Percentiles rank a stretch among this genome's conserved stretches.
These are phyloP conservation scores for Torymus aiolomorphi DNA, from an alignment of 2,888 invertebrate genomes.

Conservation along the genomic window DNA sequence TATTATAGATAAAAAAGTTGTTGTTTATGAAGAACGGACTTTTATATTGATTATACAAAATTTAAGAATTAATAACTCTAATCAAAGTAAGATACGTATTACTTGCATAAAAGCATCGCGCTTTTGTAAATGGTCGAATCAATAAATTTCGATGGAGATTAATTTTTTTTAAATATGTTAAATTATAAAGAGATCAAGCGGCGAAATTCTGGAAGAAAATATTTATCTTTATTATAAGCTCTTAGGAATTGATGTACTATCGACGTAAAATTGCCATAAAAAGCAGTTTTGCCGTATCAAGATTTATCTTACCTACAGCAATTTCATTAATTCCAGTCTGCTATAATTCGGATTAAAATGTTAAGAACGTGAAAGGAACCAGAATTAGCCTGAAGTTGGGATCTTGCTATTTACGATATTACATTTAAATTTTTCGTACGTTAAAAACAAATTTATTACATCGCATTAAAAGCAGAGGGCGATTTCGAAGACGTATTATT, in stretches of 20 bases:
- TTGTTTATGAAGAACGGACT: no score
- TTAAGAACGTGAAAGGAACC: constrained; percentile 15
- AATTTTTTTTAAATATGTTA: background rate
- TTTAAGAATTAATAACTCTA: no score
- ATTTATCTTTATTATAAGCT: constrained; percentile 19
- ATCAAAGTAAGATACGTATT: no score
- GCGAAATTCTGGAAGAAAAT: background rate
- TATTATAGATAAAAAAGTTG: no score
- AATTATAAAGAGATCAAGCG: constrained; percentile 27
- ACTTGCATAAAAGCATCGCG: no score
- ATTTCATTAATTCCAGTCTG: constrained; percentile 13
- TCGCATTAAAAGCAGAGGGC: no score
- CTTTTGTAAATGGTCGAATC: no score
- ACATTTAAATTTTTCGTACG: no score
- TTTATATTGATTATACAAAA: no score
- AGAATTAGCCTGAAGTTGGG: background rate
- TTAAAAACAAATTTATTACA: background rate
- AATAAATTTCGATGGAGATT: background rate
- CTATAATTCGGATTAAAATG: constrained; percentile 18
- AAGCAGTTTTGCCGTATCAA: background rate
- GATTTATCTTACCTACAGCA: constrained; percentile 15
- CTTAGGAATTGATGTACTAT: constrained; percentile 12
- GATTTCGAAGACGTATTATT: no score
- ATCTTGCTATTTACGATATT: background rate
- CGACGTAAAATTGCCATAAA: constrained; percentile 21